Percentiles rank a stretch among this genome's conserved stretches.
These are phyloP conservation scores for Thunnus maccoyii DNA, from an alignment of 2,113 vertebrate genomes.

Conservation along the genomic window DNA sequence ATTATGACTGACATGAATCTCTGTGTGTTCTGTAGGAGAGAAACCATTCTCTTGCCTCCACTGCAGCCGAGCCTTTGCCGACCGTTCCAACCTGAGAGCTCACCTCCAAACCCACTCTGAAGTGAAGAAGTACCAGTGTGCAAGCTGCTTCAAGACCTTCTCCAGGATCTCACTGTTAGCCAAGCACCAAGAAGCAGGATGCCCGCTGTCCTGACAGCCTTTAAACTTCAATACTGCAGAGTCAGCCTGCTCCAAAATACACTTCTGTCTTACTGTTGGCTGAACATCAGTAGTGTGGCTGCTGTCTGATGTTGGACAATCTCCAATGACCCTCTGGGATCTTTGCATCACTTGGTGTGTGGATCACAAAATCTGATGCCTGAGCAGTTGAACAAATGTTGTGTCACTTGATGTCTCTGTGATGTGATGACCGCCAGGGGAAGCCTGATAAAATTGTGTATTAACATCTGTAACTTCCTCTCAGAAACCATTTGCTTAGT, in stretches of 20 bases:
- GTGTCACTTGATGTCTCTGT: not conserved
- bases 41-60: conserved; percentile 59
- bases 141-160: conserved; percentile 57
- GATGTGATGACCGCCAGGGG: not conserved
- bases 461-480: too few species aligned
- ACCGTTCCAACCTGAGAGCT: conserved; percentile 62
- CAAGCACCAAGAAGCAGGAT: conserved; percentile 57
- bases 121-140: conserved; percentile 57
- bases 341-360: not conserved
- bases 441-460: not conserved
- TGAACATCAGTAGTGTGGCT: not conserved
- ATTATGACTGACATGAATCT: not conserved
- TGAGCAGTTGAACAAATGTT: not conserved
- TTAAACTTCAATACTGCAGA: not conserved
- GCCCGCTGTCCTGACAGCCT: conserved; percentile 36
- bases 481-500: too few species aligned
- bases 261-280: not conserved
- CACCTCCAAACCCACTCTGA: conserved; percentile 63
- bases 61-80: conserved; percentile 58
- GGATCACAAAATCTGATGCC: not conserved
- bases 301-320: too few species aligned
- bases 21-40: conserved; percentile 43
- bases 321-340: not conserved
- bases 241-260: not conserved
- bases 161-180: conserved; percentile 61